A percentile compares a stretch with the other conserved stretches of the same genome.
These are phyloP conservation scores for Drosophila pegasa DNA, from an alignment of 2,888 invertebrate species.

Conservation along the genomic window DNA sequence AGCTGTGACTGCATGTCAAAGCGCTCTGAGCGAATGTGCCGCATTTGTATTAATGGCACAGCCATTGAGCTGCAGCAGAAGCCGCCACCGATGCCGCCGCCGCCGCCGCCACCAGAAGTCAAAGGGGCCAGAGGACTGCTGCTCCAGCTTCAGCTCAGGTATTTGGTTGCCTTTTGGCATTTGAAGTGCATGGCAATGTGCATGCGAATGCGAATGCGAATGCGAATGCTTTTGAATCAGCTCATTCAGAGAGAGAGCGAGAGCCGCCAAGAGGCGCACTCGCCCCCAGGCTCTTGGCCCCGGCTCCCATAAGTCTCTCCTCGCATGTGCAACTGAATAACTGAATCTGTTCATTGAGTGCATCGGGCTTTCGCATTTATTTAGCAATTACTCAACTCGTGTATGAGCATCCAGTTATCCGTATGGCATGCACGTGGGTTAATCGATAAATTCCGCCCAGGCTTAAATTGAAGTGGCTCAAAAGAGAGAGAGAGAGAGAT, in stretches of 20 bases:
- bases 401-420: constrained; percentile 40
- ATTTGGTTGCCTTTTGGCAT: constrained; percentile 71
- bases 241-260: constrained; percentile 15
- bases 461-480: constrained; percentile 5
- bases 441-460: constrained; percentile 37
- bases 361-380: constrained; percentile 54
- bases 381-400: constrained; percentile 67
- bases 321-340: constrained; percentile 43
- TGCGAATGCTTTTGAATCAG: constrained; percentile 46
- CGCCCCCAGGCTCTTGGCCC: neutral
- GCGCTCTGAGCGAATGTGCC: constrained; percentile 66
- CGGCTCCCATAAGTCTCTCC: neutral
- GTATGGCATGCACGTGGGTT: constrained; percentile 17
- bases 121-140: neutral
- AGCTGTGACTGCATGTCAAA: constrained; percentile 59
- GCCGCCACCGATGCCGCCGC: neutral
- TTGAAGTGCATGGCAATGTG: constrained; percentile 70
- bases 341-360: constrained; percentile 56
- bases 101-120: neutral
- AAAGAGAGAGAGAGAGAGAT: neutral
- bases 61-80: constrained; percentile 6
- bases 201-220: constrained; percentile 60
- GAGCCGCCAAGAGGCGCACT: constrained; percentile 19
- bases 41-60: constrained; percentile 67
- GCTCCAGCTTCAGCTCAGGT: constrained; percentile 35